Percentiles rank a stretch among this genome's conserved stretches.
These are phyloP conservation scores for Cairina moschata DNA, from an alignment of 2,113 vertebrate genomes.

Conservation along the genomic window DNA sequence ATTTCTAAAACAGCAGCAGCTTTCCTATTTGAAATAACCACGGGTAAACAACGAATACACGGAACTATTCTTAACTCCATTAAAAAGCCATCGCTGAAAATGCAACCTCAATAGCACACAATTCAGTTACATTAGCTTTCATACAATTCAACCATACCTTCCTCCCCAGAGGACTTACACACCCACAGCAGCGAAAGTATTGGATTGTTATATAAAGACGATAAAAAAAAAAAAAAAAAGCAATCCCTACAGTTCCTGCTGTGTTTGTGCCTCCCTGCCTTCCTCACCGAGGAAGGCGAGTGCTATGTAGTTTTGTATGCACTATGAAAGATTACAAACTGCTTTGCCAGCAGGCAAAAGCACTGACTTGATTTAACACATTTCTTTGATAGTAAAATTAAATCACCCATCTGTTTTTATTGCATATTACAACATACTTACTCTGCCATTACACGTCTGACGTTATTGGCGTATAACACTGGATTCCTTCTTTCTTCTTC, in stretches of 20 bases:
- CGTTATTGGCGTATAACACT: conserved; percentile 91
- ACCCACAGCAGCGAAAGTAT: neutral
- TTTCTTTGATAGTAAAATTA: neutral
- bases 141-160: neutral
- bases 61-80: neutral
- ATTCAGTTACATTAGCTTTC: neutral
- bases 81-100: neutral
- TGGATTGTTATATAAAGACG: neutral
- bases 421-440: conserved; percentile 72
- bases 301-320: neutral
- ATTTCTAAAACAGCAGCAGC: neutral
- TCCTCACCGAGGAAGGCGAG: neutral
- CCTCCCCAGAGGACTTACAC: neutral
- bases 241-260: neutral
- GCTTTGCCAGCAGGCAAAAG: neutral
- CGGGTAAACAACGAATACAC: neutral
- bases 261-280: neutral
- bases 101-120: neutral
- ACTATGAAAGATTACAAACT: neutral
- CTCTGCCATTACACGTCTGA: conserved; percentile 94
- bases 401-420: neutral
- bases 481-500: conserved; percentile 93
- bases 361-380: neutral
- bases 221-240: neutral
- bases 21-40: neutral